Evolutionary conservation across 2,113 vertebrate species (phyloP).

Genomic region (Archocentrus centrarchus): DNA sequence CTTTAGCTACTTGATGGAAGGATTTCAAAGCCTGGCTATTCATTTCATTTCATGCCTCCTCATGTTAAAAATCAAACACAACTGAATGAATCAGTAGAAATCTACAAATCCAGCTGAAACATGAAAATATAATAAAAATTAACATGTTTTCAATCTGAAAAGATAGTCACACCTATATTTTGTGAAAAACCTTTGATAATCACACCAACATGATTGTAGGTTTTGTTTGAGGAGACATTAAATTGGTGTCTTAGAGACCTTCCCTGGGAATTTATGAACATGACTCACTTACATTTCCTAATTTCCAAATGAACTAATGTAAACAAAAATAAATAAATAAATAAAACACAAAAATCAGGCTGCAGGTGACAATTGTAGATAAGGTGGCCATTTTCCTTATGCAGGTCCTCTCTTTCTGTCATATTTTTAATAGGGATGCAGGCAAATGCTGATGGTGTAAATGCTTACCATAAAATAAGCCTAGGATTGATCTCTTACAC

Average conservation of each 20-base stretch:
- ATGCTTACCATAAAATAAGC: background rate
- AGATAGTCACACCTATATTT: background rate
- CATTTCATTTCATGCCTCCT: slow-evolving; percentile 3
- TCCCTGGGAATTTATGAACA: background rate
- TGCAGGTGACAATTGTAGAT: background rate
- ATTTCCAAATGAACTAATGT: background rate
- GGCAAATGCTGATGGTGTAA: background rate
- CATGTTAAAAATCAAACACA: background rate
- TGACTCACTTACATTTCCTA: background rate
- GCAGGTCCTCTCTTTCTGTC: background rate
- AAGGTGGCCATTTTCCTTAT: background rate
- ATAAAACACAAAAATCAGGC: background rate
- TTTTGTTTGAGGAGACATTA: background rate
- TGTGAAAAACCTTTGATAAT: background rate
- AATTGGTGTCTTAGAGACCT: too few species aligned
- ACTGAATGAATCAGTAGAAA: background rate
- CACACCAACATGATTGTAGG: background rate
- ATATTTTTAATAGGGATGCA: background rate
- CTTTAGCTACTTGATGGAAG: slow-evolving; percentile 14
- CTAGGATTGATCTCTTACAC: background rate
- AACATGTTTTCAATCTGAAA: background rate
- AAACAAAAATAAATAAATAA: background rate
- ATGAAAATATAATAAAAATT: background rate
- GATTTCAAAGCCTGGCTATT: slow-evolving; percentile 15
- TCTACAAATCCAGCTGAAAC: background rate